Conservation (phyloP, 2,113 vertebrate species). For the Platycercus adscitus region DNA sequence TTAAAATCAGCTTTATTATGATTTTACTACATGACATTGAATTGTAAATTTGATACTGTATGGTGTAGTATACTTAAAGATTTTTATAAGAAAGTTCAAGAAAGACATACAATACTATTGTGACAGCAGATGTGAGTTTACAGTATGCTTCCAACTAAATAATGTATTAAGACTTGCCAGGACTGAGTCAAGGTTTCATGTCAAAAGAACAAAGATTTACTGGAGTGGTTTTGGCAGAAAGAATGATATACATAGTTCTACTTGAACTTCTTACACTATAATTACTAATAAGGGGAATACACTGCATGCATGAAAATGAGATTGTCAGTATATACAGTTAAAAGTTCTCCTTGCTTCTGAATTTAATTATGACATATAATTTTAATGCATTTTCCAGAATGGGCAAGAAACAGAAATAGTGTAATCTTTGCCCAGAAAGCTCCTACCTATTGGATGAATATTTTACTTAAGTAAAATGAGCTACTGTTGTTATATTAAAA, state of each 20-base stretch:
- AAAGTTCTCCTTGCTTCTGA: conserved; percentile 13
- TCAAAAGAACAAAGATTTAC: conserved; percentile 51
- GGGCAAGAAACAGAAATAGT: background rate
- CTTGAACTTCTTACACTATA: conserved; percentile 55
- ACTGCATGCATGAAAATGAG: background rate
- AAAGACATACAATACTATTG: background rate
- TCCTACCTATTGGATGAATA: background rate
- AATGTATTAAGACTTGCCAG: background rate
- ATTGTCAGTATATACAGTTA: conserved; percentile 40
- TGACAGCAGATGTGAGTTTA: background rate
- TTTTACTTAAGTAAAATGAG: conserved; percentile 5
- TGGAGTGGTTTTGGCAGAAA: conserved; percentile 12
- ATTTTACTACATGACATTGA: background rate
- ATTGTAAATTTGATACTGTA: background rate
- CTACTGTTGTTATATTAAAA: background rate
- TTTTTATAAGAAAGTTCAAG: background rate
- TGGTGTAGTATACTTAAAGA: background rate
- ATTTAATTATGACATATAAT: background rate
- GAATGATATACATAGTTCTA: conserved; percentile 6
- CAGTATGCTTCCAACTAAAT: background rate
- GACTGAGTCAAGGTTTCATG: conserved; percentile 7
- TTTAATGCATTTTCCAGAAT: background rate
- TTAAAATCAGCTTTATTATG: background rate
- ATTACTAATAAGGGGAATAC: conserved; percentile 29
- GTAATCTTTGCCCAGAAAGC: background rate